Percentiles rank a stretch among this genome's conserved stretches.
These are phyloP conservation scores for Caenorhabditis becei DNA, from an alignment of 2,888 invertebrate genomes.

Conservation along the genomic window DNA sequence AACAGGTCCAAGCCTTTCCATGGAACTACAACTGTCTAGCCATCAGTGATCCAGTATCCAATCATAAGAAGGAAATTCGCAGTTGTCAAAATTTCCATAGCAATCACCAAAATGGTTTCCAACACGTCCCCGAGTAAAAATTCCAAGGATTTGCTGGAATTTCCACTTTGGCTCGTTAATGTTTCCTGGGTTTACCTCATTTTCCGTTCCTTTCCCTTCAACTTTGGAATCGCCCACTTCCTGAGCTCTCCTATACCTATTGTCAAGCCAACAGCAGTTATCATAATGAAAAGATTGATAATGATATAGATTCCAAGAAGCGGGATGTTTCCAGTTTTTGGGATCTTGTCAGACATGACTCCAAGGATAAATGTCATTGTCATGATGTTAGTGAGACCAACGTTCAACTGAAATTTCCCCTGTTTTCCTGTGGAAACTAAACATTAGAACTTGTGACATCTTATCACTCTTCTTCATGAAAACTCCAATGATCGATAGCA, in stretches of 20 bases:
- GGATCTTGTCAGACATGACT: slow-evolving; percentile 36
- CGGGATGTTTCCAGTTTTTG: slow-evolving; percentile 40
- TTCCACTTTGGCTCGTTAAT: not conserved
- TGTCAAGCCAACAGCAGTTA: slow-evolving; percentile 27
- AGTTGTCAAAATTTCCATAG: slow-evolving; percentile 24
- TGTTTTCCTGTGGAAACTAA: too few relatives aligned
- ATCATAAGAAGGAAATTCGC: slow-evolving; percentile 33
- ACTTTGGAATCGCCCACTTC: slow-evolving; percentile 3
- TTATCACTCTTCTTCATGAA: slow-evolving; percentile 40
- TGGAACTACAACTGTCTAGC: too few relatives aligned
- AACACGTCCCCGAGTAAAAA: slow-evolving; percentile 13
- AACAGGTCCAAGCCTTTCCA: too few relatives aligned
- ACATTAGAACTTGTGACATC: slow-evolving; percentile 33
- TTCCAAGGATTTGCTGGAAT: slow-evolving; percentile 15
- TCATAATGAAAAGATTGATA: slow-evolving; percentile 42
- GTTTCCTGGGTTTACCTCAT: not conserved
- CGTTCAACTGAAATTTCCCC: slow-evolving; percentile 24
- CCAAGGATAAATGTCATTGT: slow-evolving; percentile 54
- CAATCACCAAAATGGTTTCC: slow-evolving; percentile 10
- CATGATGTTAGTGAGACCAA: slow-evolving; percentile 45
- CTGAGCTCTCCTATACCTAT: slow-evolving; percentile 5
- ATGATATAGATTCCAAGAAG: slow-evolving; percentile 41
- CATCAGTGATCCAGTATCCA: slow-evolving; percentile 27
- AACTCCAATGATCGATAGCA: slow-evolving; percentile 41
- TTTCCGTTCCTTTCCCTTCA: not conserved